A percentile compares a stretch with the other conserved stretches of the same genome.
Conservation (phyloP, 2,113 vertebrate genomes). For the Indri indri region DNA sequence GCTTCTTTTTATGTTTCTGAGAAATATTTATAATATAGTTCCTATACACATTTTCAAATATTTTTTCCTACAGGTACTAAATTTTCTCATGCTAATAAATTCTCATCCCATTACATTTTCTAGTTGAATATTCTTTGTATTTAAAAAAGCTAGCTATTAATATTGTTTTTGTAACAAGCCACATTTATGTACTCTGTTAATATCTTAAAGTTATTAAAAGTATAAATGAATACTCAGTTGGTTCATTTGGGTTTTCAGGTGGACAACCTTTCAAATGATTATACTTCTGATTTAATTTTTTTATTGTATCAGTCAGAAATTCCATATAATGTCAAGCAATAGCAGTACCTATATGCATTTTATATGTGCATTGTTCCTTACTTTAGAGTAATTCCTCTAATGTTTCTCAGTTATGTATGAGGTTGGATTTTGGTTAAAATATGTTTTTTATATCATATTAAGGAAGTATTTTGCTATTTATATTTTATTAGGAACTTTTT, state of each 20-base stretch:
- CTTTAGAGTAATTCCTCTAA: neutral
- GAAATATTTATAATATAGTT: neutral
- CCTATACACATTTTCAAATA: neutral
- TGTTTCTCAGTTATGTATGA: neutral
- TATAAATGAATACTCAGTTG: neutral
- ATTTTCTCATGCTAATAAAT: neutral
- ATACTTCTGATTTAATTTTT: neutral
- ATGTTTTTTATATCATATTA: neutral
- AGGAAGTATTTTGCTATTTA: neutral
- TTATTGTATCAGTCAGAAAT: neutral
- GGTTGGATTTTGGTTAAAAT: neutral
- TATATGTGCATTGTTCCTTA: neutral
- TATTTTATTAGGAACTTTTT: neutral
- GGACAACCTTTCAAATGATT: neutral
- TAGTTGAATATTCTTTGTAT: neutral
- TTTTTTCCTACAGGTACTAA: neutral
- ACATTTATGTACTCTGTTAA: neutral
- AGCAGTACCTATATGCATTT: neutral
- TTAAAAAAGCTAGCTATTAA: neutral
- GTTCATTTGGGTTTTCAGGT: neutral
- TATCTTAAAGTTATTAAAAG: neutral
- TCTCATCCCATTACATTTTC: neutral
- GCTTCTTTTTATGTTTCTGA: neutral
- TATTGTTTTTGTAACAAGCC: neutral
- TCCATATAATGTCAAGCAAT: neutral